Conservation (phyloP, 2,888 invertebrate genomes). For the Scaeva pyrastri region DNA sequence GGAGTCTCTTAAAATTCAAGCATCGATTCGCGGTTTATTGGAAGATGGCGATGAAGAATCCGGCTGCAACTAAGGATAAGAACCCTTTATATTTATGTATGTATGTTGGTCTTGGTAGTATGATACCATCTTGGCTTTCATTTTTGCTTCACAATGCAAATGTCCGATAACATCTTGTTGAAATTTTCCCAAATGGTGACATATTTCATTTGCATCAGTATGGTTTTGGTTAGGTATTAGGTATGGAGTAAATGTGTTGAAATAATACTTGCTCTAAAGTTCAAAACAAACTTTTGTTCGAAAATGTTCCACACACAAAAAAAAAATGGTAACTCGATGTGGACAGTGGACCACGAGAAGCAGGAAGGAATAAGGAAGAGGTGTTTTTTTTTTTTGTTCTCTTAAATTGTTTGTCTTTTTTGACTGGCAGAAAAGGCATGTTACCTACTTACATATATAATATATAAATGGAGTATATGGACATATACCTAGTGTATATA, state of each 20-base stretch:
- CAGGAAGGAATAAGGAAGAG: not conserved
- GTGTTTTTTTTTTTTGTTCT: not conserved
- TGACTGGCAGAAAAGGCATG: conserved; percentile 24
- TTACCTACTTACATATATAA: not conserved
- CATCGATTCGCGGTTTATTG: conserved; percentile 74
- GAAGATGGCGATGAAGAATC: conserved; percentile 12
- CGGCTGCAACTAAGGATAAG: not conserved
- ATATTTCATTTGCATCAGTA: conserved; percentile 70
- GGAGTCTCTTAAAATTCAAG: conserved; percentile 71
- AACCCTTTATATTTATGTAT: not conserved
- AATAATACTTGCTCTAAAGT: conserved; percentile 37
- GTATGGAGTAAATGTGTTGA: not conserved
- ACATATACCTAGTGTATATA: no score
- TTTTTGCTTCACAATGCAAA: conserved; percentile 57
- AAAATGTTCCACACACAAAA: conserved; percentile 1
- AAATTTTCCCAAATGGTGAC: conserved; percentile 64
- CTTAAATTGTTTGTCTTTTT: not conserved
- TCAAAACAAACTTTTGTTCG: conserved; percentile 53
- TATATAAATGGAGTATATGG: not conserved
- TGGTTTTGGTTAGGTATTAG: conserved; percentile 8
- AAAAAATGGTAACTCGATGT: not conserved
- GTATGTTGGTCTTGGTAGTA: not conserved
- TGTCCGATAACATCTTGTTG: conserved; percentile 70
- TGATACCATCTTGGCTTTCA: not conserved
- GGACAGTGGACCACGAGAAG: not conserved